These are phyloP conservation scores for Hexactinellida sp. DNA, from an alignment of 37 sponge, comb jelly and placozoan genomes.

Conservation along the genomic window DNA sequence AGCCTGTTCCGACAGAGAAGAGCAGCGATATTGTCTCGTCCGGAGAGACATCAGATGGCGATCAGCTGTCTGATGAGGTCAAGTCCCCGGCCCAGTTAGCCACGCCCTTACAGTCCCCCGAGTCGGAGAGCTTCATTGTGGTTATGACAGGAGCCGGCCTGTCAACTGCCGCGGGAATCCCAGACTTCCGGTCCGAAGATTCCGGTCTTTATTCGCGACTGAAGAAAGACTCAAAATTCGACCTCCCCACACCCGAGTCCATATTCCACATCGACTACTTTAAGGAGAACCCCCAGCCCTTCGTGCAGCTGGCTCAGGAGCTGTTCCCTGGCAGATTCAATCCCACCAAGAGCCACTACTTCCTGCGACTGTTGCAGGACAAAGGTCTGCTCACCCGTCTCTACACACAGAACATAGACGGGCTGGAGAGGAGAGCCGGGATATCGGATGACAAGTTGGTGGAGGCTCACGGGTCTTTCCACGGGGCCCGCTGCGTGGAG, in stretches of 20 bases:
- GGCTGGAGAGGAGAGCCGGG: constrained; percentile 77
- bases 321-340: constrained; percentile 86
- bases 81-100: neutral
- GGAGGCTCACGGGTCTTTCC: constrained; percentile 91
- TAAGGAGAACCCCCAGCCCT: constrained; percentile 68
- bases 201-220: constrained; percentile 91
- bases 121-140: constrained; percentile 39
- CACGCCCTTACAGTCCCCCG: neutral
- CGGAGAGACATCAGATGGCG: neutral
- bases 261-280: constrained; percentile 87
- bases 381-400: constrained; percentile 70
- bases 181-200: constrained; percentile 84
- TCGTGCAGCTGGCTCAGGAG: constrained; percentile 76
- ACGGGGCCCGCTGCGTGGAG: constrained; percentile 67
- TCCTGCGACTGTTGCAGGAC: constrained; percentile 62
- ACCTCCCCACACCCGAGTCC: constrained; percentile 72
- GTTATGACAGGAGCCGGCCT: constrained; percentile 94
- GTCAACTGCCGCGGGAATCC: constrained; percentile 96
- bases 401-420: constrained; percentile 96
- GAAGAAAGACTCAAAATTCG: constrained; percentile 46
- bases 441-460: constrained; percentile 45
- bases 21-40: neutral
- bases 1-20: neutral
- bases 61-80: neutral
- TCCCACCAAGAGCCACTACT: constrained; percentile 88